Percentiles rank a stretch among this genome's conserved stretches.
phyloP scores from a whole-genome alignment of 2,888 invertebrate species.

The Leistus spinibarbis region DNA sequence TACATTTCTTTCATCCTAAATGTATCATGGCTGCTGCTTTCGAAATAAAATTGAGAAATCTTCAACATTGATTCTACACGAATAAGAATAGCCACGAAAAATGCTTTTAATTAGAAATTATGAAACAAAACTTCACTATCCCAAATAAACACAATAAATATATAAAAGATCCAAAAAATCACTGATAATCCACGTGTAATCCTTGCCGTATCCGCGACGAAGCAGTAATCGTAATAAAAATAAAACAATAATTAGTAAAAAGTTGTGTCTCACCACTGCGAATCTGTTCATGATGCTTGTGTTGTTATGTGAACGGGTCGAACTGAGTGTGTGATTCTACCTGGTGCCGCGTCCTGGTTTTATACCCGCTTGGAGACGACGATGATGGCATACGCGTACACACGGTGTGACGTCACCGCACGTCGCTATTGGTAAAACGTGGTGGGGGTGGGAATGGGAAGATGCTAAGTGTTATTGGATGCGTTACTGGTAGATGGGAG shows the following conservation, averaged over 20 bases:
- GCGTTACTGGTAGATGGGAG: background rate
- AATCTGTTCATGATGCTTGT: conserved; percentile 59
- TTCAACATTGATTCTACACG: background rate
- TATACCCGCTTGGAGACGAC: conserved; percentile 20
- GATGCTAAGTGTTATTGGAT: conserved; percentile 1
- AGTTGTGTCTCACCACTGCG: conserved; percentile 56
- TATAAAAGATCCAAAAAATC: background rate
- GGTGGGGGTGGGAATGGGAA: conserved; percentile 3
- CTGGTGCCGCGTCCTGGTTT: conserved; percentile 10
- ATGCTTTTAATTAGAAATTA: too few species aligned
- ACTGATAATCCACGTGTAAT: conserved; percentile 12
- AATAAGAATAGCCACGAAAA: background rate
- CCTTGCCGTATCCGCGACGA: background rate
- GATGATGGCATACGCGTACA: background rate
- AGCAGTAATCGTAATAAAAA: background rate
- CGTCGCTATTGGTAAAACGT: background rate
- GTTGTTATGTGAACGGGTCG: conserved; percentile 22
- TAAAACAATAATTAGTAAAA: conserved; percentile 22
- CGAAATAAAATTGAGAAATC: background rate
- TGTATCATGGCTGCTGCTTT: background rate
- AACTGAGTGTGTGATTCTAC: conserved; percentile 27
- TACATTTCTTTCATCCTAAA: too few species aligned
- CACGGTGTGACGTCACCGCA: background rate
- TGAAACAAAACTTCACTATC: background rate
- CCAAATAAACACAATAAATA: background rate